Conservation (phyloP, 2,797 vertebrate genomes). For the Spinibarbus caldwelli region DNA sequence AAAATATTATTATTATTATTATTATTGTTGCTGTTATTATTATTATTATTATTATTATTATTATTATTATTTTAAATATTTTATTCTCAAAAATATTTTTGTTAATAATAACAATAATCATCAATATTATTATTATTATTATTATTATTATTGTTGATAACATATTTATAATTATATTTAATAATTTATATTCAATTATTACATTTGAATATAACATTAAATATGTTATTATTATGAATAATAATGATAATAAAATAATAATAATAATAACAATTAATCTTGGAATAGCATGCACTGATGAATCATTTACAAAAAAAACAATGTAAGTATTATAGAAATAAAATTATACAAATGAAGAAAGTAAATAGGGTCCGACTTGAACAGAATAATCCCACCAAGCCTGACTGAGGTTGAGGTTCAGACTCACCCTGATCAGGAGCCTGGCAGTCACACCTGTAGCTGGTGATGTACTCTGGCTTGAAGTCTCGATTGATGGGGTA, state of each 20-base stretch:
- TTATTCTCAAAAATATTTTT: neutral
- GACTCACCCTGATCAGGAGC: constrained; percentile 89
- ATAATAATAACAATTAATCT: neutral
- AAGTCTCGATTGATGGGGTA: constrained; percentile 92
- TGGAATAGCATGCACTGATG: neutral
- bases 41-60: too few relatives aligned
- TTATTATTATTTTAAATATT: neutral
- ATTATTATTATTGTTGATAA: neutral
- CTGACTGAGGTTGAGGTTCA: neutral
- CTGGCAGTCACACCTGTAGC: constrained; percentile 91
- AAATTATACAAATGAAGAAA: neutral
- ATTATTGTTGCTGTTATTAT: too few relatives aligned
- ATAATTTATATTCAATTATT: neutral
- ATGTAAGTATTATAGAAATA: neutral
- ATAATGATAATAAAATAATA: neutral
- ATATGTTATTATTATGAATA: neutral
- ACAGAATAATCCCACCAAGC: neutral
- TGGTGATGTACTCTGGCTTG: constrained; percentile 88
- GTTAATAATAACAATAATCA: neutral
- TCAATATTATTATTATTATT: too few relatives aligned
- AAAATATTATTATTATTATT: too few relatives aligned
- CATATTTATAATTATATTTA: neutral
- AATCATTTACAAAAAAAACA: neutral
- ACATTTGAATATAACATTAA: neutral
- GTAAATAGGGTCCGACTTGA: neutral